Evolutionary conservation across 2,113 vertebrate species (phyloP).

Genomic region (Phoxinus phoxinus): DNA sequence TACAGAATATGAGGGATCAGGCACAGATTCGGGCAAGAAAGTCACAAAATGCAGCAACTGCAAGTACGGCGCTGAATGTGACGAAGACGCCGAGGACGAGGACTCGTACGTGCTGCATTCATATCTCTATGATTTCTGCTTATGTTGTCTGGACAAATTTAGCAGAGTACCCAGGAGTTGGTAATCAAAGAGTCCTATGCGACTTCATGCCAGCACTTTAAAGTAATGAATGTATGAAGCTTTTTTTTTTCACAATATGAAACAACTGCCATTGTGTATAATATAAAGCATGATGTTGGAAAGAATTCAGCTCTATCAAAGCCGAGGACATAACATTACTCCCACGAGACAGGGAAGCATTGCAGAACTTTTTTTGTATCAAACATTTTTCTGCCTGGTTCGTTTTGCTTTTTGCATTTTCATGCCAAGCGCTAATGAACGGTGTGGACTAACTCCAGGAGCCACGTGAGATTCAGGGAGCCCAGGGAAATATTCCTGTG

Average conservation of each 20-base stretch:
- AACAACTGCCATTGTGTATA: slow-evolving; percentile 29
- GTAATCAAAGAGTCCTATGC: background rate
- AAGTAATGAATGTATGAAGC: background rate
- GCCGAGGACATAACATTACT: background rate
- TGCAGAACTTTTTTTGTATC: background rate
- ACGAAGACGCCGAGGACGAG: slow-evolving; percentile 95
- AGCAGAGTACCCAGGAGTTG: background rate
- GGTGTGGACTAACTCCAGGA: slow-evolving; percentile 16
- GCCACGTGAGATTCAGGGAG: background rate
- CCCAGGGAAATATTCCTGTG: background rate
- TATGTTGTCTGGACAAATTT: background rate
- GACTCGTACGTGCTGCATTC: slow-evolving; percentile 79
- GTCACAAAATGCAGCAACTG: slow-evolving; percentile 93
- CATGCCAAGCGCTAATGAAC: background rate
- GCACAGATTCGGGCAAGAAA: slow-evolving; percentile 86
- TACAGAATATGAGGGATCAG: slow-evolving; percentile 93
- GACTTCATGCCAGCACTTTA: background rate
- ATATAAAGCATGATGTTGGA: slow-evolving; percentile 24
- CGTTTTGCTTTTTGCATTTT: background rate
- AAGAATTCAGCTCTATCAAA: background rate
- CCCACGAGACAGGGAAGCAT: background rate
- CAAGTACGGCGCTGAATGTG: slow-evolving; percentile 97
- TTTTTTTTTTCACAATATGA: background rate
- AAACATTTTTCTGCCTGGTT: slow-evolving; percentile 31
- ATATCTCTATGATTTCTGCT: background rate